A percentile compares a stretch with the other conserved stretches of the same genome.
phyloP scores from a whole-genome alignment of 2,113 vertebrate genomes.

The Pogona vitticeps region DNA sequence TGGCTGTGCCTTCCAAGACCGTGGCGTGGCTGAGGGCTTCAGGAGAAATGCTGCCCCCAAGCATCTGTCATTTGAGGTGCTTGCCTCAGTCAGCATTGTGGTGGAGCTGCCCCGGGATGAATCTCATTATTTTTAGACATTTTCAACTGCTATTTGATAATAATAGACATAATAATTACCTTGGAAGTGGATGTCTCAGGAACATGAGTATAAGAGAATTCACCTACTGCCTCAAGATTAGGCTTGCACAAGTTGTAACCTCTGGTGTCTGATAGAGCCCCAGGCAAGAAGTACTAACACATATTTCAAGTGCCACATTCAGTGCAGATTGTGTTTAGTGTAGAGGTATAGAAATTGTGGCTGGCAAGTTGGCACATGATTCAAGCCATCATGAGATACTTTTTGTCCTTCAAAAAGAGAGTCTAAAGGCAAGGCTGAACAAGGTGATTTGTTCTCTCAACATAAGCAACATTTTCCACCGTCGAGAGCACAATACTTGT shows the following conservation, averaged over 20 bases:
- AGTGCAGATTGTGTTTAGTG: background rate
- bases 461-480: background rate
- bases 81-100: too few species aligned
- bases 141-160: slow-evolving; percentile 15
- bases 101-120: background rate
- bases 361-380: too few species aligned
- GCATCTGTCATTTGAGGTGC: too few species aligned
- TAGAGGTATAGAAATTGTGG: background rate
- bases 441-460: background rate
- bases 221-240: background rate
- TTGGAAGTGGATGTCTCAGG: rapidly evolving
- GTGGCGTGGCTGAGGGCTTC: too few species aligned
- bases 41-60: too few species aligned
- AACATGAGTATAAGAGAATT: background rate
- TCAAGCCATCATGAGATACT: too few species aligned
- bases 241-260: background rate
- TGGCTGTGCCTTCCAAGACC: too few species aligned
- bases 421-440: background rate
- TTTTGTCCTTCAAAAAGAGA: background rate
- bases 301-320: background rate
- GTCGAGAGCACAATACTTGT: background rate
- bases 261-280: background rate
- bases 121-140: background rate
- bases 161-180: background rate
- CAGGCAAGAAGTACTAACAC: background rate